phyloP scores from a whole-genome alignment of 1,140 invertebrate species.

The Calliopsis andreniformis region DNA sequence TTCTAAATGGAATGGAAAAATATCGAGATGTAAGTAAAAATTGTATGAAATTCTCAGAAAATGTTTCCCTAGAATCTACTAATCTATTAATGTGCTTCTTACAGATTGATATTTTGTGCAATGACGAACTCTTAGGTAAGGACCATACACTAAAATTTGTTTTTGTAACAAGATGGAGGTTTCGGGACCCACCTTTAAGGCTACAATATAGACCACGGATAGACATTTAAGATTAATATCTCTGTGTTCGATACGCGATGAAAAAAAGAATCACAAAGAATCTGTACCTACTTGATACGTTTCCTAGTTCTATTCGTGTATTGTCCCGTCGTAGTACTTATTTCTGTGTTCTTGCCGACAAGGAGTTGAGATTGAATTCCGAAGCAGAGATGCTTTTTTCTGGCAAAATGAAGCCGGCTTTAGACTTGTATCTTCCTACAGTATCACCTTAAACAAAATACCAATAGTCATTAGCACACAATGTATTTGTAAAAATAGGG shows the following conservation, averaged over 20 bases:
- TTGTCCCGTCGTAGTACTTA: constrained; percentile 55
- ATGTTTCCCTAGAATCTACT: background rate
- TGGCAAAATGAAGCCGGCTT: background rate
- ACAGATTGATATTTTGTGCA: constrained; percentile 98
- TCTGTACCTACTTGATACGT: constrained; percentile 47
- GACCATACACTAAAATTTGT: constrained; percentile 99
- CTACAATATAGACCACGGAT: constrained; percentile 91
- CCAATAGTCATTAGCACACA: constrained; percentile 30
- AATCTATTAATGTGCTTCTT: constrained; percentile 46
- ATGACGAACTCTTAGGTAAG: constrained; percentile 98
- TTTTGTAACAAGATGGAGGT: constrained; percentile 98
- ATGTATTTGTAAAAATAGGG: constrained; percentile 8
- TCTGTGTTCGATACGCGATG: constrained; percentile 38
- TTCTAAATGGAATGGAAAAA: constrained; percentile 94
- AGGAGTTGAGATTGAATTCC: constrained; percentile 19
- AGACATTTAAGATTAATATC: constrained; percentile 81
- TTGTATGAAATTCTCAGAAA: background rate
- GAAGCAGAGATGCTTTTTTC: background rate
- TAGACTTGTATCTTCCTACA: constrained; percentile 11
- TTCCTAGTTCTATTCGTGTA: constrained; percentile 47
- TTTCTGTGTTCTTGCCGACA: constrained; percentile 7
- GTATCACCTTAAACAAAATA: constrained; percentile 17
- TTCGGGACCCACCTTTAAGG: constrained; percentile 93
- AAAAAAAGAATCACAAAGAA: constrained; percentile 45
- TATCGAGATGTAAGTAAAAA: constrained; percentile 94